Evolutionary conservation across 2,797 vertebrate species (phyloP).

Genomic region (Propithecus perrieri): DNA sequence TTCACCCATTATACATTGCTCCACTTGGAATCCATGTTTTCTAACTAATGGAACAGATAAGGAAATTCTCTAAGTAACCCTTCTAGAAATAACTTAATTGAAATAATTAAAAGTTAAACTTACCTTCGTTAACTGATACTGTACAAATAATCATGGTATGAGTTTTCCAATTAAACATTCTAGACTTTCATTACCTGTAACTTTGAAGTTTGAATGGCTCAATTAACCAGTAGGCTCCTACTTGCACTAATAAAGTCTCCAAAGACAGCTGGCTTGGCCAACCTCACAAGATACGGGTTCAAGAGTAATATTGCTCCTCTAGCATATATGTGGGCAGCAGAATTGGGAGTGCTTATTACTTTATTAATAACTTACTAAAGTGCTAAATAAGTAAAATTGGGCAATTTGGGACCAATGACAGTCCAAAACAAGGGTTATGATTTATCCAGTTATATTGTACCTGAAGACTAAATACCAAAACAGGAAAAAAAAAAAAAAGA

Average conservation of each 20-base stretch:
- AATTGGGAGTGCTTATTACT: not conserved
- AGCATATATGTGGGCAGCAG: not conserved
- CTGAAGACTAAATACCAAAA: not conserved
- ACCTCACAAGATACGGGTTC: constrained; percentile 2
- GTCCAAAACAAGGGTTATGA: not conserved
- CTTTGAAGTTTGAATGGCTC: constrained; percentile 84
- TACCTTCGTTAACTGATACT: constrained; percentile 80
- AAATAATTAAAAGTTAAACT: constrained; percentile 86
- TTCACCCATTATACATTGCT: constrained; percentile 62
- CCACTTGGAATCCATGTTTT: constrained; percentile 75
- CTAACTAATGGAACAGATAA: constrained; percentile 79
- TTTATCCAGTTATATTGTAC: not conserved
- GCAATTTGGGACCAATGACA: not conserved
- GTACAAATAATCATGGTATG: constrained; percentile 83
- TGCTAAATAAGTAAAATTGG: not conserved
- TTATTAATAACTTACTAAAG: constrained; percentile 32
- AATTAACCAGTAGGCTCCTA: constrained; percentile 78
- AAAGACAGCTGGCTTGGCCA: constrained; percentile 60
- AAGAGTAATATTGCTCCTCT: not conserved
- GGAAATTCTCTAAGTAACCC: constrained; percentile 83
- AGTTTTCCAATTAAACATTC: constrained; percentile 83
- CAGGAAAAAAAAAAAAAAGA: not conserved
- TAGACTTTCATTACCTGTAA: constrained; percentile 82
- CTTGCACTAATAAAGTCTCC: constrained; percentile 71
- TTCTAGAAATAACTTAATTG: constrained; percentile 86